A percentile compares a stretch with the other conserved stretches of the same genome.
These are phyloP conservation scores for Turritopsis rubra DNA, from an alignment of 30 jellyfish, hydroid and myxozoan species.

Conservation along the genomic window DNA sequence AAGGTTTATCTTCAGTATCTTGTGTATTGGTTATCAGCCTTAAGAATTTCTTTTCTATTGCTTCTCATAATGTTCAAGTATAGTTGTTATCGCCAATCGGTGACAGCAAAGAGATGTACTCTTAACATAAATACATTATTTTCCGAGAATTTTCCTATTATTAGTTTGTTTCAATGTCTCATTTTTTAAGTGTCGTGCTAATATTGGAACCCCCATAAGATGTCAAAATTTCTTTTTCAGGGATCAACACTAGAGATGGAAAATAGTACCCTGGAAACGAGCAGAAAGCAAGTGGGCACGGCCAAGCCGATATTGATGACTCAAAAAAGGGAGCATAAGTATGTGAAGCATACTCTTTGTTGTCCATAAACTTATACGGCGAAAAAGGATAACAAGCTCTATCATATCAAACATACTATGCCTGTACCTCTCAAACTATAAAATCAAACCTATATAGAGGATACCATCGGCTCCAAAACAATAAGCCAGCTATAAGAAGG, in stretches of 20 bases:
- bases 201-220: background rate
- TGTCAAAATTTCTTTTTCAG: background rate
- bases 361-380: background rate
- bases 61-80: no score
- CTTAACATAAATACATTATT: no score
- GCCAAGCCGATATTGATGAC: slow-evolving; percentile 31
- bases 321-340: background rate
- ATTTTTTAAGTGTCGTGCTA: background rate
- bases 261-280: background rate
- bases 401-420: background rate
- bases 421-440: no score
- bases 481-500: no score
- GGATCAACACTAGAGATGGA: background rate
- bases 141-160: no score
- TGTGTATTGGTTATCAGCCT: no score
- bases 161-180: background rate
- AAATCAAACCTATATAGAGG: no score
- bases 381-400: background rate
- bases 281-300: slow-evolving; percentile 37
- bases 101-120: no score
- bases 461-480: no score
- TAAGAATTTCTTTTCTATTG: no score
- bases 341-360: background rate
- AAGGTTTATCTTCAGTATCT: no score
- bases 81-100: no score